phyloP scores from a whole-genome alignment of 2,888 invertebrate genomes.

The Rotaria sp. region DNA sequence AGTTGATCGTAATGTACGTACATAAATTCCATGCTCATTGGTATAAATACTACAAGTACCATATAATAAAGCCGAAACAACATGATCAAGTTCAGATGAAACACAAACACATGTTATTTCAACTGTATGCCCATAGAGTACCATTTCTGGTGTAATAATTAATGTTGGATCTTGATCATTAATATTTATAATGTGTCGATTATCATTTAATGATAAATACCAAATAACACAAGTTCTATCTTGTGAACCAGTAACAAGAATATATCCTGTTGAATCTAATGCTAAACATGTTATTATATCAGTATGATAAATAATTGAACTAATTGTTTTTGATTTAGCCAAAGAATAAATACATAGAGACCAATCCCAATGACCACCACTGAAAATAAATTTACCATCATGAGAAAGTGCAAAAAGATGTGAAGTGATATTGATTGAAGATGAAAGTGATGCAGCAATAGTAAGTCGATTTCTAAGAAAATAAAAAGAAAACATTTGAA shows the following conservation, averaged over 20 bases:
- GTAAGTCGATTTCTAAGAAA: slow-evolving; percentile 56
- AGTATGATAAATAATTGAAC: slow-evolving; percentile 42
- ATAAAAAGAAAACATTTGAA: not conserved
- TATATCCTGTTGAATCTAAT: slow-evolving; percentile 61
- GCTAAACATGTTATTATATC: slow-evolving; percentile 63
- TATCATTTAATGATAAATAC: slow-evolving; percentile 45
- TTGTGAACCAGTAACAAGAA: slow-evolving; percentile 62
- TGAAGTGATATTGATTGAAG: slow-evolving; percentile 59
- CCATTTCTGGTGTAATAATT: slow-evolving; percentile 43
- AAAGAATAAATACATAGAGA: not conserved
- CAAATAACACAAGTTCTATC: slow-evolving; percentile 64
- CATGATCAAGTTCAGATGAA: slow-evolving; percentile 62
- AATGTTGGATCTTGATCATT: slow-evolving; percentile 45
- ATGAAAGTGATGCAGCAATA: slow-evolving; percentile 60
- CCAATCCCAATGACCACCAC: slow-evolving; percentile 59
- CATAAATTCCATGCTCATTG: slow-evolving; percentile 62
- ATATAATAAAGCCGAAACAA: slow-evolving; percentile 60
- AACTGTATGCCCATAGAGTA: slow-evolving; percentile 62
- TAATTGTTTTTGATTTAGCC: not conserved
- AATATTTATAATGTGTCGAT: slow-evolving; percentile 51
- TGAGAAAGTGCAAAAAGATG: slow-evolving; percentile 62
- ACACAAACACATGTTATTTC: slow-evolving; percentile 62
- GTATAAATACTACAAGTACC: slow-evolving; percentile 62
- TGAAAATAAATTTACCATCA: slow-evolving; percentile 62
- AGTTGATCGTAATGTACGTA: slow-evolving; percentile 56